Conservation (phyloP, 2,888 invertebrate species). For the Stenolophus ochropezus region DNA sequence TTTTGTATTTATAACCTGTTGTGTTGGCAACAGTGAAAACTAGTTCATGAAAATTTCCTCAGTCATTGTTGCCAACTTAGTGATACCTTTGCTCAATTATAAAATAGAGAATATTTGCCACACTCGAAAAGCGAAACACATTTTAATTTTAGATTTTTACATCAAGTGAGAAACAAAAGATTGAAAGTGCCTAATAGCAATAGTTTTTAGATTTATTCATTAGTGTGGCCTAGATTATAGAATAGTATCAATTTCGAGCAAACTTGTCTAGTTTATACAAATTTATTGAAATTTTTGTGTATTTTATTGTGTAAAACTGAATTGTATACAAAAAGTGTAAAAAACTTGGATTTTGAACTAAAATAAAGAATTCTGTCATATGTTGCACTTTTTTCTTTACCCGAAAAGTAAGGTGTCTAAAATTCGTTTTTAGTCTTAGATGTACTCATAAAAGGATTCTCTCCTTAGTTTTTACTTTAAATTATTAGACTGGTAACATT, state of each 20-base stretch:
- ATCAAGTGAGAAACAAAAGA: not conserved
- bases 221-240: not conserved
- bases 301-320: not conserved
- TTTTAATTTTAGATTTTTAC: not conserved
- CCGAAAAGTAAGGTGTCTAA: no score
- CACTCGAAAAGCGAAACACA: not conserved
- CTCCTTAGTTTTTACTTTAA: no score
- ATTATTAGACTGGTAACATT: no score
- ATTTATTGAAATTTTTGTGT: not conserved
- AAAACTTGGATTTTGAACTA: not conserved
- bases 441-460: no score
- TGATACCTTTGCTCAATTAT: not conserved
- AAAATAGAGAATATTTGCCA: not conserved
- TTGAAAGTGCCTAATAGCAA: not conserved
- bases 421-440: no score
- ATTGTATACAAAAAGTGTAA: not conserved
- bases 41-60: not conserved
- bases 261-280: not conserved
- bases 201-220: constrained; percentile 7
- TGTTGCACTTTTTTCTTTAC: no score
- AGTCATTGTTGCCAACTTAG: not conserved
- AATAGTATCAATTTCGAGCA: not conserved
- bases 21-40: no score
- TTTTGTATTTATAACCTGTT: not conserved
- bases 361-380: not conserved